phyloP scores from a whole-genome alignment of 2,888 invertebrate species.

The Chrysolina haemoptera region DNA sequence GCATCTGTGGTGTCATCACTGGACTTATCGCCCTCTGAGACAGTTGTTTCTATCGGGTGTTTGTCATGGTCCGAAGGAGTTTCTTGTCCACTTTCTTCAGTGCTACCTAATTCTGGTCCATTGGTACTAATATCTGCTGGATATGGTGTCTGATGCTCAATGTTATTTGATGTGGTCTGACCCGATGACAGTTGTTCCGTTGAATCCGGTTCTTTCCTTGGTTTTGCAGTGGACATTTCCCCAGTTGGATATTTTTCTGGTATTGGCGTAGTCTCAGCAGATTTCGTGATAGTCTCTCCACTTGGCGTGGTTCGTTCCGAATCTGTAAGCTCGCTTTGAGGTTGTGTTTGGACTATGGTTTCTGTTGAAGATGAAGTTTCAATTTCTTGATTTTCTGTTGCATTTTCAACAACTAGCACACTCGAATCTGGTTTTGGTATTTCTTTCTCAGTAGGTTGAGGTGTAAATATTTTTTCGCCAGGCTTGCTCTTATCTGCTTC shows the following conservation, averaged over 20 bases:
- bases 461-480: background rate
- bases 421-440: too few relatives aligned
- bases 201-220: background rate
- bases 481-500: slow-evolving; percentile 9
- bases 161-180: background rate
- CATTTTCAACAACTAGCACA: background rate
- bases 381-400: background rate
- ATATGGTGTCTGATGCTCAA: background rate
- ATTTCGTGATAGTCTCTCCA: slow-evolving; percentile 2
- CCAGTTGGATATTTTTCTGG: slow-evolving; percentile 11
- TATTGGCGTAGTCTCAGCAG: slow-evolving; percentile 16
- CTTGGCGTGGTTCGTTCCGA: background rate
- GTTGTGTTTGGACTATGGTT: background rate
- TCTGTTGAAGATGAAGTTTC: background rate
- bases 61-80: background rate
- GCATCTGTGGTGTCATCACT: slow-evolving; percentile 9
- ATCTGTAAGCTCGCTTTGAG: background rate
- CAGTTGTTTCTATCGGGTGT: slow-evolving; percentile 31
- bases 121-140: background rate
- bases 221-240: slow-evolving; percentile 9
- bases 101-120: background rate
- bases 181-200: background rate
- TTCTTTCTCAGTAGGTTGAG: slow-evolving; percentile 1
- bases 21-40: slow-evolving; percentile 17
- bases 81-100: slow-evolving; percentile 4